These are phyloP conservation scores for Falcaria lacertinaria DNA, from an alignment of 2,888 invertebrate genomes.

Conservation along the genomic window DNA sequence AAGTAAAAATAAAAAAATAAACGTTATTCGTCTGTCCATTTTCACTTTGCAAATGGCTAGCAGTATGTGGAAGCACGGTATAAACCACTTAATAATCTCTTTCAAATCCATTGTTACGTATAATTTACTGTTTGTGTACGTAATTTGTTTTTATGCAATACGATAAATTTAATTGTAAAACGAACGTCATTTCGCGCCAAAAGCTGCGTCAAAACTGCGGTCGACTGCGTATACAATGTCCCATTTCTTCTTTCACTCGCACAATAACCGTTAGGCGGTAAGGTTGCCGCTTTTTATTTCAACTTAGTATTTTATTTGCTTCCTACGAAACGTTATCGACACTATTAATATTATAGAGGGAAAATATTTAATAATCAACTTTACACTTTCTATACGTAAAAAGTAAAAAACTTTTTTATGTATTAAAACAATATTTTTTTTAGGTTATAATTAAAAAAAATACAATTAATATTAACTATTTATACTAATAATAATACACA, in stretches of 20 bases:
- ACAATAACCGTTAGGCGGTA: constrained; percentile 3
- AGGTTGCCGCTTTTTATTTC: background rate
- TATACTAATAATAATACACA: too few relatives aligned
- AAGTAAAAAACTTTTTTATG: too few relatives aligned
- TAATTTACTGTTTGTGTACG: constrained; percentile 11
- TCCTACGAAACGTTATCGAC: too few relatives aligned
- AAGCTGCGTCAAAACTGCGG: constrained; percentile 39
- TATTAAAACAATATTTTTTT: too few relatives aligned
- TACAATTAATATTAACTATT: too few relatives aligned
- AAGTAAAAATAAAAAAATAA: constrained; percentile 55
- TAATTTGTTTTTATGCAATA: background rate
- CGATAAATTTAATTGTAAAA: background rate
- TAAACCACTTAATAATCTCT: constrained; percentile 74
- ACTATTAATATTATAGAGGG: too few relatives aligned
- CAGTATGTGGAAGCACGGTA: constrained; percentile 67
- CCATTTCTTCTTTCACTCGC: constrained; percentile 64
- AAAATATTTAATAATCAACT: too few relatives aligned
- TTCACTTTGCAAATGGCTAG: constrained; percentile 35
- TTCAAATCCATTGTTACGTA: constrained; percentile 63
- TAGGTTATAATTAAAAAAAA: too few relatives aligned
- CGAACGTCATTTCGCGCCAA: constrained; percentile 46
- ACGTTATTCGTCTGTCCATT: constrained; percentile 36
- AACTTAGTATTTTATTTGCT: too few relatives aligned
- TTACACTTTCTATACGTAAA: too few relatives aligned
- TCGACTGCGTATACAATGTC: constrained; percentile 22